Base-by-base conservation (phyloP, 2,888 invertebrate species). In the Busseola fusca region DNA sequence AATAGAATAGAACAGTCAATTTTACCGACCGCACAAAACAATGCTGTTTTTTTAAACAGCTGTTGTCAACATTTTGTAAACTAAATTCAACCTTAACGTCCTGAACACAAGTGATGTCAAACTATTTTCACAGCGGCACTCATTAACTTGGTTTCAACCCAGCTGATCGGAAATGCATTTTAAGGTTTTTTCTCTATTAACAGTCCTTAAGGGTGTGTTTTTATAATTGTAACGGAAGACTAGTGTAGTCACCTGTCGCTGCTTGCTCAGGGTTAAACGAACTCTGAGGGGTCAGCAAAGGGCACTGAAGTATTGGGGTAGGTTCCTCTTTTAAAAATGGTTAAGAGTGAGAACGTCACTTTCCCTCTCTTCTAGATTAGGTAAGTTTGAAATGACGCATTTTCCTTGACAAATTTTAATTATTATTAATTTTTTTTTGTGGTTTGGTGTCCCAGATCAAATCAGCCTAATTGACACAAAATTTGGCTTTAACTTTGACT, bases 171-270 rank as follows among this genome's bases (percentile, higher is more conserved):
- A 83, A 84, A 85, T 84, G 78, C 62, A 80, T 73, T 76, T 71
- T 72, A 64, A 78, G 69, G 59, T 64, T 69, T 84, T 87, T 81
- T 72, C 72, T 74, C 59, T 64, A 78, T 40, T 54, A 63, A 73
- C 64, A 70, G 54, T 76, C 58, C 65, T 68, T 83, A 78, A 82
- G 84, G 86, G 84, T 85, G 78, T 81, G 84, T 86, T 87, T 84
- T 86, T 86, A 56, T 83, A 80, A 69, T 68, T 76, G 77, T 88
- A 90, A 89, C 88, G 88, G 88, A 86, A 87, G 83, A 82, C 66
- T 72, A 80, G 82, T 84, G 60, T 16, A 60, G 68, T 63, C 85
- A 85, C 83, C 84, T 83, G 84, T 85, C 78, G 69, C 45, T 37
- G n/a, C 72, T 54, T 76, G 72, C 72, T 65, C 68, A 76, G 77